Conservation (phyloP, 1,140 invertebrate genomes). For the Hestina assimilis region DNA sequence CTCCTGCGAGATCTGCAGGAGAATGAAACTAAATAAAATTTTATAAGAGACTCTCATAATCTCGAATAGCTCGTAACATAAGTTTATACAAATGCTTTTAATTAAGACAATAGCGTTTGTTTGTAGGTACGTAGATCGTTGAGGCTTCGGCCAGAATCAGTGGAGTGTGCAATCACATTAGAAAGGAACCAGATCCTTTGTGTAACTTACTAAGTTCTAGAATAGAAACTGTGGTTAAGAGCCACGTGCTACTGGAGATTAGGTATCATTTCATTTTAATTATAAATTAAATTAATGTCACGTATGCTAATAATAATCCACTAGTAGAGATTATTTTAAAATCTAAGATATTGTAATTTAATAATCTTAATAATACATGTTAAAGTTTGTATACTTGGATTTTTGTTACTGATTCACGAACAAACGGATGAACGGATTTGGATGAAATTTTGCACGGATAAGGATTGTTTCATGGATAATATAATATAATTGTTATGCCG, state of each 20-base stretch:
- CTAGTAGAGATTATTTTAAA: too few relatives aligned
- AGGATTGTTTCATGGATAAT: too few relatives aligned
- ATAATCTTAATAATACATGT: too few relatives aligned
- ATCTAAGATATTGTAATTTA: too few relatives aligned
- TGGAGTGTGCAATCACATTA: constrained; percentile 11
- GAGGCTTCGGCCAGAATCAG: constrained; percentile 1
- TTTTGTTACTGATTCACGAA: too few relatives aligned
- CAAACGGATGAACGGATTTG: too few relatives aligned
- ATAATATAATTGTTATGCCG: too few relatives aligned
- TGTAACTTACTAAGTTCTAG: not conserved
- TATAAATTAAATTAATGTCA: too few relatives aligned
- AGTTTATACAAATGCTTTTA: constrained; percentile 18
- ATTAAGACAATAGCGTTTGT: constrained; percentile 6
- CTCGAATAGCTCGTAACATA: constrained; percentile 12
- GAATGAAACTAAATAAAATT: constrained; percentile 19
- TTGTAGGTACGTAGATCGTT: not conserved
- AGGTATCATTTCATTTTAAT: not conserved
- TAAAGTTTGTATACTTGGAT: too few relatives aligned
- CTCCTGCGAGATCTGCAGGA: constrained; percentile 11
- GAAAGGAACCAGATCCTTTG: constrained; percentile 3
- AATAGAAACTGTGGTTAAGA: not conserved
- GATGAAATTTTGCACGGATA: too few relatives aligned
- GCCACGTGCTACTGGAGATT: not conserved
- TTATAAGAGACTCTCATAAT: constrained; percentile 11
- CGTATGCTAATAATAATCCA: too few relatives aligned